Conservation (phyloP, 2,888 invertebrate genomes). For the Ophraella communa region DNA sequence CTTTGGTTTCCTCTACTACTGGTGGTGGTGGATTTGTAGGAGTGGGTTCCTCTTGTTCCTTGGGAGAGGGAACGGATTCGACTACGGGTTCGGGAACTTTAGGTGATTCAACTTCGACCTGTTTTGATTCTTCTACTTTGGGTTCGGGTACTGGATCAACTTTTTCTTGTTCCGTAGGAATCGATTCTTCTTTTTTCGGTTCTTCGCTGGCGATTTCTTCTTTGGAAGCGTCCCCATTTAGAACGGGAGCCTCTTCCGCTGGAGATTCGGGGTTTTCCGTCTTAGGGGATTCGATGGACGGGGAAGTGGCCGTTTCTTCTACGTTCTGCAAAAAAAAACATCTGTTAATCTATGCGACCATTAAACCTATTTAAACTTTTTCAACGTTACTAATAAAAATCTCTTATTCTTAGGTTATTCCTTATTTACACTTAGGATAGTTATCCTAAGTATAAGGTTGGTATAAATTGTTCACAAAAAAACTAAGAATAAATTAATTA, state of each 20-base stretch:
- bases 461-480: too few relatives aligned
- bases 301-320: constrained; percentile 52
- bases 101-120: constrained; percentile 33
- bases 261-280: constrained; percentile 44
- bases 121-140: constrained; percentile 27
- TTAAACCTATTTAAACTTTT: too few relatives aligned
- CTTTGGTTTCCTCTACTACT: constrained; percentile 55
- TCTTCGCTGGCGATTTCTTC: constrained; percentile 23
- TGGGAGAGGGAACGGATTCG: constrained; percentile 45
- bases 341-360: not conserved
- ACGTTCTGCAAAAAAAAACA: constrained; percentile 53
- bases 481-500: too few relatives aligned
- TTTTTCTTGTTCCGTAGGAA: constrained; percentile 3
- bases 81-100: constrained; percentile 40
- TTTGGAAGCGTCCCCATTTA: constrained; percentile 43
- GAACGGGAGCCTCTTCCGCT: constrained; percentile 34
- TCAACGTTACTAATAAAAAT: too few relatives aligned
- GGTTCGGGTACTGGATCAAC: constrained; percentile 21
- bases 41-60: constrained; percentile 44
- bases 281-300: constrained; percentile 52
- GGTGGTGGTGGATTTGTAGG: constrained; percentile 45
- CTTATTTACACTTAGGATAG: too few relatives aligned
- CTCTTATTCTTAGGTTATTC: too few relatives aligned
- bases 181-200: constrained; percentile 18
- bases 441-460: too few relatives aligned